Percentiles rank a stretch among this genome's conserved stretches.
These are phyloP conservation scores for Thereva nobilitata DNA, from an alignment of 2,888 invertebrate species.

Conservation along the genomic window DNA sequence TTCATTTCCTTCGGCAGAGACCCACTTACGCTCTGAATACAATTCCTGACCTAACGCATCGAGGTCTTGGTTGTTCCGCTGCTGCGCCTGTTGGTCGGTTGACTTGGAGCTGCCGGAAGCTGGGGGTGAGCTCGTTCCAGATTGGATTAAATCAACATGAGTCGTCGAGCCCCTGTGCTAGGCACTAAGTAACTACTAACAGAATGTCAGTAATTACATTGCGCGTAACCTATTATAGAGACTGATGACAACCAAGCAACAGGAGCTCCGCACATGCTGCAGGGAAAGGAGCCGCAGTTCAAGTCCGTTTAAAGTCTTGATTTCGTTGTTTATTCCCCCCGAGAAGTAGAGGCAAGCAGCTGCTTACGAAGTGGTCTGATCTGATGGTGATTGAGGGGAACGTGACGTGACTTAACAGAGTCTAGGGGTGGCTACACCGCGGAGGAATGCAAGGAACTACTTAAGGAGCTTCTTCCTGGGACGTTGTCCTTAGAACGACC, in stretches of 20 bases:
- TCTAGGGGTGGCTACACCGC: too few relatives aligned
- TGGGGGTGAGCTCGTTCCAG: slow-evolving; percentile 6
- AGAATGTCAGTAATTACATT: too few relatives aligned
- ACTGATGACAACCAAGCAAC: too few relatives aligned
- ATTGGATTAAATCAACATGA: slow-evolving; percentile 2
- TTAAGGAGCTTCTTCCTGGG: background rate
- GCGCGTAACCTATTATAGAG: too few relatives aligned
- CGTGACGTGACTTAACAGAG: slow-evolving; percentile 8
- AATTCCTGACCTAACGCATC: slow-evolving; percentile 28
- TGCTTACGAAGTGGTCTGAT: slow-evolving; percentile 20
- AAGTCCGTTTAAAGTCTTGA: background rate
- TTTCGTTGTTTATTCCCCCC: slow-evolving; percentile 20
- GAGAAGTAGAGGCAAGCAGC: slow-evolving; percentile 17
- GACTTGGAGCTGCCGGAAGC: slow-evolving; percentile 5
- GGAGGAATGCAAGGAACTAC: background rate
- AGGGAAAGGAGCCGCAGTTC: too few relatives aligned
- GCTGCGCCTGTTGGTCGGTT: background rate
- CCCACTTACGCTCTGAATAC: background rate
- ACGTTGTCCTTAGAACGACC: background rate
- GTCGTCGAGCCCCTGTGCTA: background rate
- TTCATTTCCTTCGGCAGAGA: slow-evolving; percentile 8
- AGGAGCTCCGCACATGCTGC: too few relatives aligned
- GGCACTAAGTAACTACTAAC: too few relatives aligned
- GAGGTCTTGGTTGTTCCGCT: slow-evolving; percentile 13
- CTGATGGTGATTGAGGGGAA: slow-evolving; percentile 27